Base-by-base conservation (phyloP, 2,113 vertebrate species). In the Garra rufa region DNA sequence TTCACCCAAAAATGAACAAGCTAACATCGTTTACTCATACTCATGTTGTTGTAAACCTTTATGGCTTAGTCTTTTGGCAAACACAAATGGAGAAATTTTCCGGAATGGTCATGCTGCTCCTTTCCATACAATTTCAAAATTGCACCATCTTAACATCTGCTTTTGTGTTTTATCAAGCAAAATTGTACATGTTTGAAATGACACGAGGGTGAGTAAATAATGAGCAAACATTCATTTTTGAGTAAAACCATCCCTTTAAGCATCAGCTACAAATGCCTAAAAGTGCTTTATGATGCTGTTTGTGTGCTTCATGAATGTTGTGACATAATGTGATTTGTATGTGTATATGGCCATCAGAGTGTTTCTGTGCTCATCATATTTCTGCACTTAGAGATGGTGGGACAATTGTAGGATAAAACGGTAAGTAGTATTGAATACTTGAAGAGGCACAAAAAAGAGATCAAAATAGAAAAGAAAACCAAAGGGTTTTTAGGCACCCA, bases 381-480 rank as follows among this genome's bases (percentile, higher is more conserved):
- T n/a, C 65, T 41, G 34, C 65, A 11, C 34, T 44, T 73, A 73
- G 26, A 41, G 65, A 69, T 41, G 9, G 34, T 55, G 43, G 28
- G 26, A 43, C 46, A 28, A 50, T 65, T 6, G 34, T 28, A 43
- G 75, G 71, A 46, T 30, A 71, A 85, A 59, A 73, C 77, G 71
- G 81, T 83, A 52, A 88, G 78, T 83, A 46, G 82, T 61, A 86
- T 89, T 86, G 46, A 92, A 85, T 89, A 92, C 91, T 92, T 92
- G 92, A 91, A 91, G 65, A 79, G 15, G 83, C 19, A 91, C 67
- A 91, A 91, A 84, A 57, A 30, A 81, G 52, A 87, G 19, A n/a
- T 21, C 77, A 3, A 77, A 50, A 50, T 24, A 19, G 75, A 63
- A 9, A 77, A 9, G 38, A 21, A 28, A 41, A 9, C 44, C 15